Evolutionary conservation across 92 coral and sea anemone species (phyloP), one percentile per base, ranked within the genome.

Genomic region (Desmophyllum pertusum): DNA sequence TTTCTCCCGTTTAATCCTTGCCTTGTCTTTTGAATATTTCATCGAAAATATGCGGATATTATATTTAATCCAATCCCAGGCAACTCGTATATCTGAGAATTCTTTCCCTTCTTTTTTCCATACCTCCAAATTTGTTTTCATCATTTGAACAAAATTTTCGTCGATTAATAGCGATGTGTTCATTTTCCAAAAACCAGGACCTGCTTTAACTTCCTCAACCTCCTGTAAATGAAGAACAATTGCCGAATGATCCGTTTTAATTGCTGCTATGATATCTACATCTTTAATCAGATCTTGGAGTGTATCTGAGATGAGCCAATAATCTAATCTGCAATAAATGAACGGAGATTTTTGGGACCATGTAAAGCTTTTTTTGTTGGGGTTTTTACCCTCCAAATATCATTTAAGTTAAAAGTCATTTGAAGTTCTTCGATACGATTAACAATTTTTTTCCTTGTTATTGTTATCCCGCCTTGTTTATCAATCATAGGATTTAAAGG

Each of bases 31-130:
- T 73, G 63, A 73, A 17, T 46, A 73, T n/a, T 73, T 27, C 38
- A 73, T 73, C 63, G 78, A n/a, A 73, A 73, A 73, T 14, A 73
- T 62, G 19, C 78, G 78, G 2, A 73, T 62, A 27, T 73, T 73
- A 73, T 73, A 73, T 73, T 73, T 73, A 29, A 73, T 46, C 78
- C 78, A 73, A 29, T 73, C 78, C 78, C 78, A 73, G n/a, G 78
- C 78, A 27, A 73, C 78, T 46, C 78, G 45, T 43, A 45, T 27
- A 73, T 73, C 78, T 73, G 78, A 73, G 25, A 74, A 74, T 14
- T 74, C 78, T 29, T 74, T 10, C 1, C 78, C 78, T 29, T 29
- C 63, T 50, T 74, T 35, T 63, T 63, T 63, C 69, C 69, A 63
- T 63, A 17, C 3, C 6, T 25, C 40, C 14, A 11, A 48, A 13